Evolutionary conservation across 2,888 invertebrate species (phyloP).

Genomic region (Ametastegia equiseti): DNA sequence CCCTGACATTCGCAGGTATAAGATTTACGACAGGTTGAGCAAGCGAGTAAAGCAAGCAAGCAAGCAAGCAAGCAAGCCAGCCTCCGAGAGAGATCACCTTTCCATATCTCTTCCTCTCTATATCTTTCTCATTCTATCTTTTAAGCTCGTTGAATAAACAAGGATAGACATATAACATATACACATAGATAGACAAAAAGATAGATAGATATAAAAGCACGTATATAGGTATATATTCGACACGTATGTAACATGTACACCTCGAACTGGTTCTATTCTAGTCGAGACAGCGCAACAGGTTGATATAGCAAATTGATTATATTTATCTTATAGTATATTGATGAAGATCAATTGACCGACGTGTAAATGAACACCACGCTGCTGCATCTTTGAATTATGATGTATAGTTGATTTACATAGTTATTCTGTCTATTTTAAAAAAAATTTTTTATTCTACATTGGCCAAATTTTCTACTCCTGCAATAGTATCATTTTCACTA

Average conservation of each 20-base stretch:
- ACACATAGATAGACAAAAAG: background rate
- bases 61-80: too few relatives aligned
- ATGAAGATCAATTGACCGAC: conserved; percentile 17
- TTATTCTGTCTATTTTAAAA: too few relatives aligned
- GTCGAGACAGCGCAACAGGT: conserved; percentile 7
- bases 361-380: background rate
- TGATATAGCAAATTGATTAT: conserved; percentile 28
- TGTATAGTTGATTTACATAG: background rate
- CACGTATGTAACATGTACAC: background rate
- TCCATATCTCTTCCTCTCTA: conserved; percentile 11
- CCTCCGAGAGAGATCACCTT: conserved; percentile 9
- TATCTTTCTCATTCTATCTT: background rate
- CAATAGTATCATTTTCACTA: too few relatives aligned
- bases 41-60: too few relatives aligned
- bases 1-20: conserved; percentile 38
- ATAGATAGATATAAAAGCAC: too few relatives aligned
- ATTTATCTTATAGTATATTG: conserved; percentile 1
- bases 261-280: conserved; percentile 4
- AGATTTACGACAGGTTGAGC: conserved; percentile 42
- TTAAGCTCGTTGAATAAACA: background rate
- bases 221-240: background rate
- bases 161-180: background rate
- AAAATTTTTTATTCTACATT: too few relatives aligned
- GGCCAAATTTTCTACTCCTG: too few relatives aligned
- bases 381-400: background rate